Evolutionary conservation across 2,113 vertebrate genomes (phyloP), one percentile per base, ranked within the genome.

Genomic region (Fregetta grallaria): DNA sequence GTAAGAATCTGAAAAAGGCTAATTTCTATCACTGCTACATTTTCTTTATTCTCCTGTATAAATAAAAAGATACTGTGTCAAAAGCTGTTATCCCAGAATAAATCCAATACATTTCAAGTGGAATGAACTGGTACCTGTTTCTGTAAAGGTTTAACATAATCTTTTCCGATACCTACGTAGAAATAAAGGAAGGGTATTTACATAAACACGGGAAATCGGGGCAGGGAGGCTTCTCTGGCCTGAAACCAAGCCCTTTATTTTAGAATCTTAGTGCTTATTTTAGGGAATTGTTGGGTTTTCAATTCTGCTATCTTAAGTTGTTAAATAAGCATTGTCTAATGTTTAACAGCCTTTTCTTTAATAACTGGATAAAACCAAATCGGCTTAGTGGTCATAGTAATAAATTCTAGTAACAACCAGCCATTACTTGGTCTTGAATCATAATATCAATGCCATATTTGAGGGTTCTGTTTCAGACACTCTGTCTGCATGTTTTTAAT

Each of bases 361-460:
- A 13, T 38, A 68, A 79, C 72, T 67, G 61, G 49, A 42, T 90
- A 47, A 87, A 95, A 26, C 50, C 49, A 65, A 68, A 52, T 47
- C 0, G 3, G 32, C 75, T 78, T 55, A 55, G 75, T 66, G 81
- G 67, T 53, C 32, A 27, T 68, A 61, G 61, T 70, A 75, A 73
- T 71, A 79, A 59, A 63, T 83, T 78, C 61, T 63, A 44, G 67
- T 68, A 56, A 65, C 52, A 82, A 56, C 72, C 74, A 82, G 74
- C 82, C n/a, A 20, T 79, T 63, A 55, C 78, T 94, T 71, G 74
- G 36, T 72, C 52, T 82, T 61, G 65, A 76, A 73, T 72, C 86
- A n/a, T 27, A 77, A 13, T 44, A 42, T 52, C 65, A 58, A 15
- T 88, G 79, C 58, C 79, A 68, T 63, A 61, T 36, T 59, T 82